phyloP scores from a whole-genome alignment of 2,888 invertebrate genomes.

The Nomada ruficornis region DNA sequence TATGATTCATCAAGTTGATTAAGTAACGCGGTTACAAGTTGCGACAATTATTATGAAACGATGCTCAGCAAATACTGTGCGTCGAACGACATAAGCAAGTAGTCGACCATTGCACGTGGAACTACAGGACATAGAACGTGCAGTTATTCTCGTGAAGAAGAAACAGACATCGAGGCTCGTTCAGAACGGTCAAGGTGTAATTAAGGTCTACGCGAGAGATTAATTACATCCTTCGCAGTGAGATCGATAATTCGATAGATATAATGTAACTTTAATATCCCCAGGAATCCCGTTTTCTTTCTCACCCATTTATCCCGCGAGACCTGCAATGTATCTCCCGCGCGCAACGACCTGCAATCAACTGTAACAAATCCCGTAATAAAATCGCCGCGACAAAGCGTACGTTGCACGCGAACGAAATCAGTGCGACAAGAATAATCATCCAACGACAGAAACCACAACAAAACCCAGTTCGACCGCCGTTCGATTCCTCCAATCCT shows the following conservation, averaged over 20 bases:
- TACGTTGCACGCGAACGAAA: not conserved
- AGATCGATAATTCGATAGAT: slow-evolving; percentile 42
- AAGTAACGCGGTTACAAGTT: not conserved
- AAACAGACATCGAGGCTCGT: not conserved
- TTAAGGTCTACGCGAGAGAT: slow-evolving; percentile 20
- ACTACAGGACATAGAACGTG: no score
- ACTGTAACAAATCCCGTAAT: not conserved
- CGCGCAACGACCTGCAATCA: not conserved
- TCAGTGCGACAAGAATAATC: not conserved
- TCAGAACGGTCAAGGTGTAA: slow-evolving; percentile 20
- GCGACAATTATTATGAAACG: not conserved
- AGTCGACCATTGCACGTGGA: no score
- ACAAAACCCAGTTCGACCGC: not conserved
- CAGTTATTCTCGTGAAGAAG: not conserved
- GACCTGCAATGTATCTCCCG: no score
- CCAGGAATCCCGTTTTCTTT: not conserved
- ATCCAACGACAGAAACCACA: not conserved
- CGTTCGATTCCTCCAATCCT: not conserved
- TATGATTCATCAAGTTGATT: not conserved
- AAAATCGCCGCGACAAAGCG: not conserved
- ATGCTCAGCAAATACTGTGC: not conserved
- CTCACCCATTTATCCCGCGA: not conserved
- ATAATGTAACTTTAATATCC: slow-evolving; percentile 19
- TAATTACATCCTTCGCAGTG: slow-evolving; percentile 30
- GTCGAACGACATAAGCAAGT: not conserved